phyloP scores from a whole-genome alignment of 2,888 invertebrate genomes.

The Plutella xylostella region DNA sequence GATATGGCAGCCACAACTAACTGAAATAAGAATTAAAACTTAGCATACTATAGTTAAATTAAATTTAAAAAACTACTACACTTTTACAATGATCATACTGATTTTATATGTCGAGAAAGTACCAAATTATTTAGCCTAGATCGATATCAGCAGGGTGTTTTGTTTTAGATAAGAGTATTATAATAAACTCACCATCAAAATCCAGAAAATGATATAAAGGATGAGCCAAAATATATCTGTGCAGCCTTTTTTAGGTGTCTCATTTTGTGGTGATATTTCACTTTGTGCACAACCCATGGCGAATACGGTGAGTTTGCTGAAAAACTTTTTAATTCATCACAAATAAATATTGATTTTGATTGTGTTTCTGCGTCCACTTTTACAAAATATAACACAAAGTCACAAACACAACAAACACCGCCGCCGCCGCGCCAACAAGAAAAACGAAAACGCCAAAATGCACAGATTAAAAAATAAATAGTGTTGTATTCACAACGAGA shows the following conservation, averaged over 20 bases:
- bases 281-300: constrained; percentile 77
- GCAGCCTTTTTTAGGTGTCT: constrained; percentile 75
- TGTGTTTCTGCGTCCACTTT: background rate
- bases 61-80: background rate
- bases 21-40: constrained; percentile 42
- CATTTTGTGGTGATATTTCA: constrained; percentile 72
- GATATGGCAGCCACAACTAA: constrained; percentile 88
- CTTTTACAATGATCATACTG: background rate
- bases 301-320: too few relatives aligned
- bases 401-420: background rate
- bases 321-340: background rate
- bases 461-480: too few relatives aligned
- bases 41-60: too few relatives aligned
- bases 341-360: background rate
- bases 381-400: background rate
- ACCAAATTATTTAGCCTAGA: background rate
- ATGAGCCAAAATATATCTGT: constrained; percentile 87
- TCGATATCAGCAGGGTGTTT: background rate
- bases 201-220: constrained; percentile 84
- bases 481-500: too few relatives aligned
- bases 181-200: constrained; percentile 77
- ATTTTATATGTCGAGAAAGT: background rate
- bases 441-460: background rate
- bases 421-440: background rate
- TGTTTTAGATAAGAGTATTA: background rate